Base-by-base conservation (phyloP, 2,113 vertebrate genomes). In the Onychorhynchus coronatus region DNA sequence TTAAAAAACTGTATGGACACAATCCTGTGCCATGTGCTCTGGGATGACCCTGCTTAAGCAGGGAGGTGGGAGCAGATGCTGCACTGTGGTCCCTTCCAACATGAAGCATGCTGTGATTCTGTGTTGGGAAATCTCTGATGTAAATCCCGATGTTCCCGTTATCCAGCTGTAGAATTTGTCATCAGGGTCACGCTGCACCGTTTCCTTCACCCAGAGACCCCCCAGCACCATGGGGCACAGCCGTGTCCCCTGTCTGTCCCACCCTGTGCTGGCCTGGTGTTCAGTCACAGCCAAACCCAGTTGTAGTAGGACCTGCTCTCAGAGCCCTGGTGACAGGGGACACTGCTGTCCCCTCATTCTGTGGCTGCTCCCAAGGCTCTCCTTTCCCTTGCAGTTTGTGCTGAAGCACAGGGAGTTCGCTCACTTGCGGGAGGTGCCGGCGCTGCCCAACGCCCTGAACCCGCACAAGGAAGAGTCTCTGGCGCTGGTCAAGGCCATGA, bases 381-480 rank as follows among this genome's bases (percentile, higher is more conserved):
- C 22, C 37, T 46, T 94, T 96, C 52, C 89, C 50, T 84, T n/a
- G 17, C 91, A 99, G 99, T 99, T 99, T 77, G 99, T 99, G 84
- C 94, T 99, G 93, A 99, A 99, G 96, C 99, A 99, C 55, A 68
- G 89, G 11, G 86, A 98, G 12, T 98, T 99, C 3, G 95, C 97
- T 25, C 98, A 97, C 35, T 98, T 99, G 41, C 98, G 99, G 41
- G 99, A 99, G 97, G 96, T 99, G 91, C 76, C 96, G 2, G 65
- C 55, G 35, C 99, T 99, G 72, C 98, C 99, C 71, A 99, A 99
- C 11, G 99, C 99, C 25, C 97, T 99, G 91, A 99, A 98, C 85
- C 99, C 99, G 1, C 99, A 99, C 35, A 97, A 95, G 91, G 97
- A 98, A 5, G 98, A 98, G 66, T 98, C 98, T 0, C 89, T 97